phyloP scores from a whole-genome alignment of 2,113 vertebrate species.

The Cephalophus harveyi region DNA sequence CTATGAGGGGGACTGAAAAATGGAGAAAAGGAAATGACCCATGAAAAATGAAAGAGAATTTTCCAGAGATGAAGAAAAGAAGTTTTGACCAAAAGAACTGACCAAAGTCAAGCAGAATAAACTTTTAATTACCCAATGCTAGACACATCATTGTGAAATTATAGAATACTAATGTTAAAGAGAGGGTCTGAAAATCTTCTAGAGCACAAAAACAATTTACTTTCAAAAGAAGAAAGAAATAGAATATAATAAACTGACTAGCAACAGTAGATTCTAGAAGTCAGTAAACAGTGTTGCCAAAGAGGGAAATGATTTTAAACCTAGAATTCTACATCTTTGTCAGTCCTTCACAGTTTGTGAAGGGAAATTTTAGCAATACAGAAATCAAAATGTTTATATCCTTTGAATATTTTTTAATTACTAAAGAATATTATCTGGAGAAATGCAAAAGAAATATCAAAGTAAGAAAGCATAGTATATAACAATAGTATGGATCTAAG shows the following conservation, averaged over 20 bases:
- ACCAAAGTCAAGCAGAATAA: not conserved
- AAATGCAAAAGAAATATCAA: not conserved
- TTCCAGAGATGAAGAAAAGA: not conserved
- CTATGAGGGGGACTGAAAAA: not conserved
- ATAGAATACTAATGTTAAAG: not conserved
- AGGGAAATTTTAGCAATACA: not conserved
- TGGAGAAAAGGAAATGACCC: not conserved
- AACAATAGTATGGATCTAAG: not conserved
- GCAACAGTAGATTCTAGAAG: not conserved
- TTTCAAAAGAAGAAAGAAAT: not conserved
- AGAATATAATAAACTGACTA: not conserved
- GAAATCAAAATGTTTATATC: not conserved
- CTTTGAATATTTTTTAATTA: not conserved
- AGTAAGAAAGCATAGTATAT: not conserved
- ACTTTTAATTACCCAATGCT: not conserved
- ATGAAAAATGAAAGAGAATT: not conserved
- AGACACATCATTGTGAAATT: not conserved
- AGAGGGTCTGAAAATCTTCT: not conserved
- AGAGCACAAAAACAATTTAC: not conserved
- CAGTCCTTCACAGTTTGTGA: not conserved
- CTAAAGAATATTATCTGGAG: not conserved
- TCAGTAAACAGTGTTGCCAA: not conserved
- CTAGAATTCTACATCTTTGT: not conserved
- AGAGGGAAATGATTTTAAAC: not conserved
- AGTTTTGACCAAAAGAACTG: not conserved